A percentile compares a stretch with the other conserved stretches of the same genome.
phyloP scores from a whole-genome alignment of 2,888 invertebrate genomes.

The Chloromyia formosa region DNA sequence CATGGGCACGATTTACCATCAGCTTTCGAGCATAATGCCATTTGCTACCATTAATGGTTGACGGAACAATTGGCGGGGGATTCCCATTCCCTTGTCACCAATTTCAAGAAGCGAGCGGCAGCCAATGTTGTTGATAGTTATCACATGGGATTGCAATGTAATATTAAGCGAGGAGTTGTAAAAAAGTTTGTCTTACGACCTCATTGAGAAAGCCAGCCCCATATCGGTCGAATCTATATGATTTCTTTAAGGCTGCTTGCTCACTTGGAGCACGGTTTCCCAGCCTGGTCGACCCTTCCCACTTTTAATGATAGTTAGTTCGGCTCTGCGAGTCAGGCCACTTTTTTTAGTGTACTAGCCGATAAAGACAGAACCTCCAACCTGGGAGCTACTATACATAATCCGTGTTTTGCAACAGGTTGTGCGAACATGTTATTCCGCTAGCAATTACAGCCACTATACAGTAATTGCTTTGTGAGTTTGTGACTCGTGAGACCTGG shows the following conservation, averaged over 20 bases:
- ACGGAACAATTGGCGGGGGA: not conserved
- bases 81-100: conserved; percentile 12
- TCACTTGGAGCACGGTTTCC: conserved; percentile 4
- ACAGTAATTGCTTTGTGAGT: conserved; percentile 14
- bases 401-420: conserved; percentile 11
- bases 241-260: conserved; percentile 22
- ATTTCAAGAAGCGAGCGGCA: not conserved
- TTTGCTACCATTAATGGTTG: conserved; percentile 1
- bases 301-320: conserved; percentile 7
- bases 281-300: conserved; percentile 6
- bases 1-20: conserved; percentile 35
- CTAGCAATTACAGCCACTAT: conserved; percentile 25
- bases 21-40: not conserved
- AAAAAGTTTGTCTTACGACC: conserved; percentile 25
- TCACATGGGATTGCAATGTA: no score
- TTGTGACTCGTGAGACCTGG: conserved; percentile 16
- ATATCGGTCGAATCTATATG: conserved; percentile 21
- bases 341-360: not conserved
- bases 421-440: conserved; percentile 29
- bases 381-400: not conserved
- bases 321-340: not conserved
- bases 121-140: not conserved
- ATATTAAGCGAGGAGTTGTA: not conserved
- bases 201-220: conserved; percentile 31
- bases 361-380: conserved; percentile 19